phyloP scores from a whole-genome alignment of 2,113 vertebrate species.

The Dryoscopus gambensis region DNA sequence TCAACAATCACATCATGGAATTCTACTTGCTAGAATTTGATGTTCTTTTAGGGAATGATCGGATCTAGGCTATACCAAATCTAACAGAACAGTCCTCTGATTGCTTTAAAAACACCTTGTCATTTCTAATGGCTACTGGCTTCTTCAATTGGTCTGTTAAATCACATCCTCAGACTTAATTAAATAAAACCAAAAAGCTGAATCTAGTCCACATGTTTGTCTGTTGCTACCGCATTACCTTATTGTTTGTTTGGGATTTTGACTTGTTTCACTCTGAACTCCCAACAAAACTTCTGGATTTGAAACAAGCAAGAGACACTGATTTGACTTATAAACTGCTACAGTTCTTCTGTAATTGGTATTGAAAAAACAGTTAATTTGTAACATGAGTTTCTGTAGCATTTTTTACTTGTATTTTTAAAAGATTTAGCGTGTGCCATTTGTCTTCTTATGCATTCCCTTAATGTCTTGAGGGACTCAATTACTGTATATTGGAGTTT shows the following conservation, averaged over 20 bases:
- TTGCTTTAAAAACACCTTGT: constrained; percentile 44
- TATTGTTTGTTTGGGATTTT: constrained; percentile 62
- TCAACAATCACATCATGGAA: constrained; percentile 35
- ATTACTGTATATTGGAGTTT: constrained; percentile 71
- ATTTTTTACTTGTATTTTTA: constrained; percentile 72
- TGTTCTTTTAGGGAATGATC: constrained; percentile 27
- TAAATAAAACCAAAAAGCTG: constrained; percentile 74
- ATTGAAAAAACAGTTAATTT: constrained; percentile 56
- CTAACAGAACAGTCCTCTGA: constrained; percentile 56
- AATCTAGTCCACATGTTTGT: constrained; percentile 59
- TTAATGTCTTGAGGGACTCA: constrained; percentile 73
- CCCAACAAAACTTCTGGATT: constrained; percentile 56
- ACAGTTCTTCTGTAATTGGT: constrained; percentile 64
- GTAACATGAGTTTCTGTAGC: constrained; percentile 70
- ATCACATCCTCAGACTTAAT: constrained; percentile 67
- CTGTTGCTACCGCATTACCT: constrained; percentile 61
- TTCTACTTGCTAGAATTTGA: constrained; percentile 32
- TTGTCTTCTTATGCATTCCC: constrained; percentile 72
- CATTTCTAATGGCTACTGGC: constrained; percentile 41
- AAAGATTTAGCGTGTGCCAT: constrained; percentile 60
- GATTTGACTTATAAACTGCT: constrained; percentile 65
- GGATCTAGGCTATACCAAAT: constrained; percentile 62
- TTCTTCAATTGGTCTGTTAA: constrained; percentile 66
- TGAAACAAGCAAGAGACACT: constrained; percentile 65
- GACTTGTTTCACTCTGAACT: constrained; percentile 60